Conservation (phyloP, 1,140 invertebrate genomes). For the Bombyx mori region DNA sequence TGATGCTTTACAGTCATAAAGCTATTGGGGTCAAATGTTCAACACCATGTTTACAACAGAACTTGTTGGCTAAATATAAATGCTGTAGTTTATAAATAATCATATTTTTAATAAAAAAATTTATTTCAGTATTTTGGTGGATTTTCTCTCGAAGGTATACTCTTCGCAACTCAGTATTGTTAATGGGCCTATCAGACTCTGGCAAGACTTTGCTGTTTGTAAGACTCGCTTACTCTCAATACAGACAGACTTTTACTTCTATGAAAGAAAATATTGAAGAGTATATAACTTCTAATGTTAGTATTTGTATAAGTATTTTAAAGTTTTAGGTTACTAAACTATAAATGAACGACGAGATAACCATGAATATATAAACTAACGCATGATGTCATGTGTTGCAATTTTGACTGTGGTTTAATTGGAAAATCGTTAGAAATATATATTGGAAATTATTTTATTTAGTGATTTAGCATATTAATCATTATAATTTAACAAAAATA, state of each 20-base stretch:
- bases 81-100: neutral
- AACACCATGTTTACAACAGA: no score
- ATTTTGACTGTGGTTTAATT: no score
- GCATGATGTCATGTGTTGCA: no score
- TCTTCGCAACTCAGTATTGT: constrained; percentile 75
- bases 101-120: neutral
- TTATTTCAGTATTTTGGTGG: constrained; percentile 70
- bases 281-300: constrained; percentile 68
- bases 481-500: no score
- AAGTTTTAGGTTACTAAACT: constrained; percentile 6
- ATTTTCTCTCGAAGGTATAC: constrained; percentile 72
- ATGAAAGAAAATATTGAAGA: constrained; percentile 86
- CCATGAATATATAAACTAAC: no score
- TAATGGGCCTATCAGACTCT: constrained; percentile 87
- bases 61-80: no score
- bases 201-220: constrained; percentile 91
- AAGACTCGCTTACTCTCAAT: constrained; percentile 79
- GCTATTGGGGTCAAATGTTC: no score
- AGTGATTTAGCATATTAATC: no score
- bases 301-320: constrained; percentile 9
- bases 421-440: no score
- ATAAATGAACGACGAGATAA: no score
- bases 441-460: no score
- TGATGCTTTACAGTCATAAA: no score
- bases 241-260: constrained; percentile 85